A percentile compares a stretch with the other conserved stretches of the same genome.
These are phyloP conservation scores for Dermochelys coriacea DNA, from an alignment of 2,797 vertebrate species.

Conservation along the genomic window DNA sequence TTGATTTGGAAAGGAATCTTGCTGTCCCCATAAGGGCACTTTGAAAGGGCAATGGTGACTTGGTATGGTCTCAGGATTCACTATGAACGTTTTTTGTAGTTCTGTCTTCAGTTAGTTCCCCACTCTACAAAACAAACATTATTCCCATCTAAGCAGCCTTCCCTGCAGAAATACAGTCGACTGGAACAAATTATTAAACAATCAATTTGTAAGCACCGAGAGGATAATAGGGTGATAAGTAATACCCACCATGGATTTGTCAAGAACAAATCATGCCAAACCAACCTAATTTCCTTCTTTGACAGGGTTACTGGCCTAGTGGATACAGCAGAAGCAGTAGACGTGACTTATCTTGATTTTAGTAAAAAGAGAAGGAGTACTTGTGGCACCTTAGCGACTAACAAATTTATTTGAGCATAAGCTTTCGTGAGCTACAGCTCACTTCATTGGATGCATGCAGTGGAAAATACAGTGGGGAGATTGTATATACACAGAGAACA, in stretches of 20 bases:
- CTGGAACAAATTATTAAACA: not conserved
- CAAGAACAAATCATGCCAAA: not conserved
- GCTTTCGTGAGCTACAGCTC: too few species aligned
- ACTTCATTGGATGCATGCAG: too few species aligned
- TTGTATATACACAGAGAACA: too few species aligned
- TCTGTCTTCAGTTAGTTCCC: constrained; percentile 25
- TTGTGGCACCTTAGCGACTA: too few species aligned
- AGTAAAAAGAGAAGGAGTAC: not conserved
- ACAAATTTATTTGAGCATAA: too few species aligned
- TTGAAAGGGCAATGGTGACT: not conserved
- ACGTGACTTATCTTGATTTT: not conserved
- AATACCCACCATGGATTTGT: not conserved
- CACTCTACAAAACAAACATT: constrained; percentile 23
- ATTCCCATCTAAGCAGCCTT: not conserved
- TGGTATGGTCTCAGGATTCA: not conserved
- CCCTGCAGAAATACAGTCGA: rapidly evolving
- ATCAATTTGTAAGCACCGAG: not conserved
- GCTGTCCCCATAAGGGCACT: not conserved
- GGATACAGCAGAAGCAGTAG: not conserved
- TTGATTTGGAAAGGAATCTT: not conserved
- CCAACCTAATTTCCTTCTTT: not conserved
- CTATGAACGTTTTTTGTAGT: constrained; percentile 23
- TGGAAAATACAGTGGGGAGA: too few species aligned
- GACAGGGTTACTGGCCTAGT: not conserved
- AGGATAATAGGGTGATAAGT: not conserved